Evolutionary conservation across 2,797 vertebrate species (phyloP).

Genomic region (Malacoraja senta): DNA sequence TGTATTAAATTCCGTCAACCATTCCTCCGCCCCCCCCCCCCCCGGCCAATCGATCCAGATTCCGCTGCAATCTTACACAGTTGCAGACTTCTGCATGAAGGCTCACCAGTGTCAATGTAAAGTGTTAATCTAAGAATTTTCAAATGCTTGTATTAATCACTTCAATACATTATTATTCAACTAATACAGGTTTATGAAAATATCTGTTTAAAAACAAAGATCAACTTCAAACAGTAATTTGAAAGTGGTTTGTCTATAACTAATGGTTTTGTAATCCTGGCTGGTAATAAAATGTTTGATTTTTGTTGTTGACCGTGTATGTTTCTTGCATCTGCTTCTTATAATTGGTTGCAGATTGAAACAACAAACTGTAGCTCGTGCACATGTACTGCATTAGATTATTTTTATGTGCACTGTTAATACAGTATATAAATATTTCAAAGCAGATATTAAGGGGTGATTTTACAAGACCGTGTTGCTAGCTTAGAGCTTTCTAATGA

Average conservation of each 20-base stretch:
- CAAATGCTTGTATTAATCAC: neutral
- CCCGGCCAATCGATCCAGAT: no score
- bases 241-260: neutral
- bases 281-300: conserved; percentile 9
- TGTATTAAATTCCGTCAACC: no score
- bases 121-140: neutral
- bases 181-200: neutral
- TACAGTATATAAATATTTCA: conserved; percentile 6
- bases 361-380: neutral
- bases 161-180: neutral
- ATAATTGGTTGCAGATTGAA: neutral
- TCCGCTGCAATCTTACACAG: no score
- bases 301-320: conserved; percentile 4
- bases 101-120: neutral
- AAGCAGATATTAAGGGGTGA: conserved; percentile 14
- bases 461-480: neutral
- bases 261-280: neutral
- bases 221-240: neutral
- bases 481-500: neutral
- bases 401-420: neutral
- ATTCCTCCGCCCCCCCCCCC: no score
- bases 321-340: neutral
- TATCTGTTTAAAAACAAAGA: neutral
- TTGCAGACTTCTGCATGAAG: neutral
- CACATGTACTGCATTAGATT: neutral